Conservation (phyloP, 2,797 vertebrate genomes). For the Sitta carolinensis region DNA sequence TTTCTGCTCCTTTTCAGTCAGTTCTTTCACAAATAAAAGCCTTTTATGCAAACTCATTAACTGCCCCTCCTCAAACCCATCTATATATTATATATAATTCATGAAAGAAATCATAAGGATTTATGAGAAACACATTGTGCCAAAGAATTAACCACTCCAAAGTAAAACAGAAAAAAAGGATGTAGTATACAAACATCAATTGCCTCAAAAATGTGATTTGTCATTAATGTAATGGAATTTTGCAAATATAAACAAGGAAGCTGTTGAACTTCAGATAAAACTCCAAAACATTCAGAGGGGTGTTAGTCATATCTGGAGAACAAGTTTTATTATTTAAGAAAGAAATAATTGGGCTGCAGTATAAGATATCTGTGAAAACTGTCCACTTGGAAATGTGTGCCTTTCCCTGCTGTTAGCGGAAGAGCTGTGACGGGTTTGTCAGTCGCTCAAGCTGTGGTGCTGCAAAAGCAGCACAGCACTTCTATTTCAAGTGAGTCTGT, state of each 20-base stretch:
- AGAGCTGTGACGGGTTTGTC: constrained; percentile 41
- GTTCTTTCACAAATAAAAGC: not conserved
- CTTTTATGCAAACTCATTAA: not conserved
- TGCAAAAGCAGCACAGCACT: constrained; percentile 7
- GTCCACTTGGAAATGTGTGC: not conserved
- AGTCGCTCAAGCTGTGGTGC: not conserved
- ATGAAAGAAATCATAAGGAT: not conserved
- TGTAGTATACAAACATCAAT: not conserved
- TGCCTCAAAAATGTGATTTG: not conserved
- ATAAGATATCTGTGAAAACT: not conserved
- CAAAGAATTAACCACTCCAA: not conserved
- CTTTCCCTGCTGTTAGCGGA: constrained; percentile 12
- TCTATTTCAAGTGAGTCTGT: constrained; percentile 14
- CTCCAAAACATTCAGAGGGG: not conserved
- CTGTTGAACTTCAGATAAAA: not conserved
- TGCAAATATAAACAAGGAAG: not conserved
- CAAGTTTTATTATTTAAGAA: not conserved
- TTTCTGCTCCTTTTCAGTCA: not conserved
- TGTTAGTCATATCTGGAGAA: not conserved
- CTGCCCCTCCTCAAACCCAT: not conserved
- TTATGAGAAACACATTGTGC: not conserved
- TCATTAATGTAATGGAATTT: not conserved
- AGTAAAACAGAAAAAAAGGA: not conserved
- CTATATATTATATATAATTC: not conserved
- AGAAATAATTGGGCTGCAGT: not conserved